Percentiles rank a stretch among this genome's conserved stretches.
Evolutionary conservation across 2,797 vertebrate species (phyloP).

Genomic region (Hippocampus kuda): DNA sequence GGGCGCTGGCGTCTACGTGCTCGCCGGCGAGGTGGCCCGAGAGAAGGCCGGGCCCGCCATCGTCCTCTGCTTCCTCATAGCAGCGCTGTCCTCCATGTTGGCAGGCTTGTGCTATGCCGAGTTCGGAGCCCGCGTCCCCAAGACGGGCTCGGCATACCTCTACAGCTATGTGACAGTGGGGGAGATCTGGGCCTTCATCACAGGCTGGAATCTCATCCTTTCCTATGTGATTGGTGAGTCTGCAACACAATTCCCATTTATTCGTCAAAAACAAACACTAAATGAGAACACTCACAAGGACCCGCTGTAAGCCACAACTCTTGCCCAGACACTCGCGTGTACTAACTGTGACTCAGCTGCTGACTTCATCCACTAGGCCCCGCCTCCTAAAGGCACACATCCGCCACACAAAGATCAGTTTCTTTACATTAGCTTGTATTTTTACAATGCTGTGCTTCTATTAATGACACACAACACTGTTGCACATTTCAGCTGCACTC

Average conservation of each 20-base stretch:
- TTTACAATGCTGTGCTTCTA: too few species aligned
- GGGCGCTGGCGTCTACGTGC: conserved; percentile 87
- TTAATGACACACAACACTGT: too few species aligned
- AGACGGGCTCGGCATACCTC: conserved; percentile 90
- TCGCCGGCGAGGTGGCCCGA: conserved; percentile 86
- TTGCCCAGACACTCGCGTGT: too few species aligned
- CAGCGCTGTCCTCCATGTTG: conserved; percentile 86
- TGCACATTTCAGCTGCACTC: too few species aligned
- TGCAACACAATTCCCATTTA: too few species aligned
- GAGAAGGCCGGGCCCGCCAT: conserved; percentile 88
- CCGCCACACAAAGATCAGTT: too few species aligned
- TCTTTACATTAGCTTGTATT: too few species aligned
- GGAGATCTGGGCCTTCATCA: conserved; percentile 96
- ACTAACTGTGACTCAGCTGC: too few species aligned
- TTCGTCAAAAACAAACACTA: neutral
- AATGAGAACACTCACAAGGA: too few species aligned
- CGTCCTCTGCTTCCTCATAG: conserved; percentile 86
- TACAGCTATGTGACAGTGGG: conserved; percentile 97
- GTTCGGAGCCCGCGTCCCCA: conserved; percentile 90
- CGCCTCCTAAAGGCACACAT: too few species aligned
- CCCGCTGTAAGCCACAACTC: too few species aligned
- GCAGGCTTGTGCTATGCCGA: conserved; percentile 94
- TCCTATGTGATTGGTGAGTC: conserved; percentile 88
- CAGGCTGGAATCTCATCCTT: conserved; percentile 96
- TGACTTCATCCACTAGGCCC: too few species aligned